Conservation (phyloP, 2,113 vertebrate species). For the Alaudala cheleensis region DNA sequence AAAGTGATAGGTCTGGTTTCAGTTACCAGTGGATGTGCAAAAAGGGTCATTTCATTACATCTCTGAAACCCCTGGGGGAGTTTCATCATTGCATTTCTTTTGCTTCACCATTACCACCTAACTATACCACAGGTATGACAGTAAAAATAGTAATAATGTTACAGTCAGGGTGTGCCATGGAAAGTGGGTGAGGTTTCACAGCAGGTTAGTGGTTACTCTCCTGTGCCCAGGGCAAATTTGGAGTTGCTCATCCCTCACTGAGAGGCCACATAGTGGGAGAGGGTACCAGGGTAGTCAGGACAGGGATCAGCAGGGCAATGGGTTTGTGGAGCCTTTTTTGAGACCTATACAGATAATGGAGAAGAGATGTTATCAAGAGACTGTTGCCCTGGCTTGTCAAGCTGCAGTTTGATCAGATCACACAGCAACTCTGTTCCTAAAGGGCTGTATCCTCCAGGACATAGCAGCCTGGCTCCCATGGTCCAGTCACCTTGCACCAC, state of each 20-base stretch:
- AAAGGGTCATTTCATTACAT: neutral
- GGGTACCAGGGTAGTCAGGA: neutral
- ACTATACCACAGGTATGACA: slow-evolving; percentile 10
- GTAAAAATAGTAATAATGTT: slow-evolving; percentile 36
- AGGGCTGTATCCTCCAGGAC: neutral
- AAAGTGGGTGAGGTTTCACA: slow-evolving; percentile 53
- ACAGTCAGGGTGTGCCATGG: slow-evolving; percentile 20
- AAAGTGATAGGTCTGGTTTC: neutral
- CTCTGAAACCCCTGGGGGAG: slow-evolving; percentile 15
- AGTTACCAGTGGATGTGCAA: neutral
- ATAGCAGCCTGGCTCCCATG: neutral
- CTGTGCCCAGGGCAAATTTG: neutral
- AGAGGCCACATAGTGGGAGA: neutral
- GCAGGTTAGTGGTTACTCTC: neutral
- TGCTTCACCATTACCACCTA: neutral
- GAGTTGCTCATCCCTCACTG: neutral
- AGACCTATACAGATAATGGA: neutral
- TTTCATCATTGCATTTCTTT: slow-evolving; percentile 23
- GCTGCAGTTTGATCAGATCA: neutral
- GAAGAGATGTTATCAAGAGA: neutral
- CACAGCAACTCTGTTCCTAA: neutral
- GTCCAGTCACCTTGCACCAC: neutral
- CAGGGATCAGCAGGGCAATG: neutral
- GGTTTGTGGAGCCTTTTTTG: neutral
- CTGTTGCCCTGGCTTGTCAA: neutral